Base-by-base conservation (phyloP, 2,888 invertebrate species). In the Acanthosoma haemorrhoidale region DNA sequence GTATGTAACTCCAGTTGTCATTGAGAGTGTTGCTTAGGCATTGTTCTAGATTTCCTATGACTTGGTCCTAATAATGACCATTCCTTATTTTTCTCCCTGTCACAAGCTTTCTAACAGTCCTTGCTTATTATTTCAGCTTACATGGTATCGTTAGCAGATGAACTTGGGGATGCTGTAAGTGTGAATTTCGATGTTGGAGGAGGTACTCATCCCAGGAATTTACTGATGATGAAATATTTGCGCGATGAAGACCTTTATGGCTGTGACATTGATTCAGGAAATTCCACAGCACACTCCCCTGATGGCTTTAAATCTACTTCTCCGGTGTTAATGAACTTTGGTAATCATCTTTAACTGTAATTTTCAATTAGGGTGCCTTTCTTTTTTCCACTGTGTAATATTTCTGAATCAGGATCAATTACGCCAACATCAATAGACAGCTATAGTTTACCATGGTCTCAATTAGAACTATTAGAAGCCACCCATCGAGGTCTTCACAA, bases 401-500 rank as follows among this genome's bases (percentile, higher is more conserved):
- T 25, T 11, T 16, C 21, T 59, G 70, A 64, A 58, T 71, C 58
- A 74, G 75, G 73, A n/a, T 75, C 75, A 13, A 73, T 71, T 25
- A 75, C 74, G 13, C 72, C 75, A 9, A 73, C 70, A 16, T 75
- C 75, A 8, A 75, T 74, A 15, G 74, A 75, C 64, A 75, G 76
- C 15, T 70, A 68, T 11, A 74, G 88, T n/a, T 85, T 92, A 16
- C 89, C 91, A 3, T 91, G 91, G 77, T 88, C 88, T 72, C 90
- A 90, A 78, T 81, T 92, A 67, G 91, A 92, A 80, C 87, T 93
- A 82, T 83, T 95, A 38, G 96, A 96, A 82, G 94, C 95, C 2
- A 96, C 96, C 25, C 97, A 97, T 79, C 86, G 97, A 77, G 96
- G 96, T 6, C 84, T 97, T 79, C 96, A 97, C 81, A 94, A 95